Evolutionary conservation across 2,113 vertebrate genomes (phyloP).

Genomic region (Morone chrysops): DNA sequence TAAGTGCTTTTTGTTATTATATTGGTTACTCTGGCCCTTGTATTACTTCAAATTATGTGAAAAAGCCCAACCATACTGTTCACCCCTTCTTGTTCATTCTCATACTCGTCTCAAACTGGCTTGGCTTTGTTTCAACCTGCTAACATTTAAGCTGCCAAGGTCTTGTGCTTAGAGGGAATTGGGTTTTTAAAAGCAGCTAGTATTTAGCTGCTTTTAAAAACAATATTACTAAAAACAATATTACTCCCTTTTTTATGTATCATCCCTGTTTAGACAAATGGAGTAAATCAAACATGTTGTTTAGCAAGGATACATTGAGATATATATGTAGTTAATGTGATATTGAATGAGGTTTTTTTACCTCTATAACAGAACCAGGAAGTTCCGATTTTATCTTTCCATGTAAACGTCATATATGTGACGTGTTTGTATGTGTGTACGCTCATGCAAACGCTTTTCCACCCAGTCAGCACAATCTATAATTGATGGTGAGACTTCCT

Average conservation of each 20-base stretch:
- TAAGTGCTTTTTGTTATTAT: background rate
- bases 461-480: conserved; percentile 72
- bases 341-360: background rate
- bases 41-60: background rate
- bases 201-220: no score
- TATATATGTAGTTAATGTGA: background rate
- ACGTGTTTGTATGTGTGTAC: background rate
- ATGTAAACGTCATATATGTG: conserved; percentile 9
- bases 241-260: background rate
- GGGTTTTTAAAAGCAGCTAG: background rate
- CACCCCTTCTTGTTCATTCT: background rate
- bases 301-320: background rate
- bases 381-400: background rate
- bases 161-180: background rate
- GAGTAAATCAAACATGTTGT: background rate
- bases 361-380: background rate
- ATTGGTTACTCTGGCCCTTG: background rate
- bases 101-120: background rate
- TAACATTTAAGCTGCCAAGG: background rate
- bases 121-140: background rate
- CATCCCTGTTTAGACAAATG: background rate
- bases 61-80: background rate
- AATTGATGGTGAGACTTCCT: conserved; percentile 73
- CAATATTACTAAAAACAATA: background rate
- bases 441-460: conserved; percentile 36